phyloP scores from a whole-genome alignment of 2,797 vertebrate species.

The Pagetopsis macropterus region DNA sequence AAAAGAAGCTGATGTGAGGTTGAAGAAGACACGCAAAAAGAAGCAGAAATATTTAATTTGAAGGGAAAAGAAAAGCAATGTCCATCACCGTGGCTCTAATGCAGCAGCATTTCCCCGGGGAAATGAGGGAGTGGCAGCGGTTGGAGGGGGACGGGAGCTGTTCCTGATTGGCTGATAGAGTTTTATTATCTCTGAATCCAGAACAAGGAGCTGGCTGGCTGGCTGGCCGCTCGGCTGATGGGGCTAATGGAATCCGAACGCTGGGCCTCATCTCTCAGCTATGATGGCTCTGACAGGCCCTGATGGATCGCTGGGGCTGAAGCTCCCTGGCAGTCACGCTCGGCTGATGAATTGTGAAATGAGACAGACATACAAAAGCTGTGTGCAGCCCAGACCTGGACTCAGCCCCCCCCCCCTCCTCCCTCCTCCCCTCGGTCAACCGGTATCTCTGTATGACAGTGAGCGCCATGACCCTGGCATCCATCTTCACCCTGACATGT shows the following conservation, averaged over 20 bases:
- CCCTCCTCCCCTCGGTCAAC: slow-evolving; percentile 36
- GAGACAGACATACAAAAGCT: slow-evolving; percentile 85
- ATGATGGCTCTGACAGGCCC: slow-evolving; percentile 82
- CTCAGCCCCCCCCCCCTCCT: slow-evolving; percentile 11
- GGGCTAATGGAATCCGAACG: slow-evolving; percentile 83
- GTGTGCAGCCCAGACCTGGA: slow-evolving; percentile 60
- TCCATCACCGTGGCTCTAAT: slow-evolving; percentile 74
- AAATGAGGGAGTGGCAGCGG: slow-evolving; percentile 32
- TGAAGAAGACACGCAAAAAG: not conserved
- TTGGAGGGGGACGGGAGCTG: slow-evolving; percentile 47
- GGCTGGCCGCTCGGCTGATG: slow-evolving; percentile 60
- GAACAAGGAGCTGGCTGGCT: slow-evolving; percentile 74
- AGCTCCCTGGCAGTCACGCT: slow-evolving; percentile 77
- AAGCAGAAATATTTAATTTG: slow-evolving; percentile 68
- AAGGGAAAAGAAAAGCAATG: slow-evolving; percentile 60
- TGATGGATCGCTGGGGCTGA: slow-evolving; percentile 83
- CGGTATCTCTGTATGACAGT: slow-evolving; percentile 47
- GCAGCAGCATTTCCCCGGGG: slow-evolving; percentile 57
- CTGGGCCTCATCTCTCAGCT: slow-evolving; percentile 80
- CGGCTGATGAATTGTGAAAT: slow-evolving; percentile 86
- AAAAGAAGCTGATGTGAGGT: not conserved
- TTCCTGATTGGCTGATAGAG: slow-evolving; percentile 79
- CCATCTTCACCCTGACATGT: slow-evolving; percentile 66
- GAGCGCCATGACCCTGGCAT: slow-evolving; percentile 43
- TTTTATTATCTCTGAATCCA: slow-evolving; percentile 81